Percentiles rank a stretch among this genome's conserved stretches.
phyloP scores from a whole-genome alignment of 2,113 vertebrate species.

The Python bivittatus region DNA sequence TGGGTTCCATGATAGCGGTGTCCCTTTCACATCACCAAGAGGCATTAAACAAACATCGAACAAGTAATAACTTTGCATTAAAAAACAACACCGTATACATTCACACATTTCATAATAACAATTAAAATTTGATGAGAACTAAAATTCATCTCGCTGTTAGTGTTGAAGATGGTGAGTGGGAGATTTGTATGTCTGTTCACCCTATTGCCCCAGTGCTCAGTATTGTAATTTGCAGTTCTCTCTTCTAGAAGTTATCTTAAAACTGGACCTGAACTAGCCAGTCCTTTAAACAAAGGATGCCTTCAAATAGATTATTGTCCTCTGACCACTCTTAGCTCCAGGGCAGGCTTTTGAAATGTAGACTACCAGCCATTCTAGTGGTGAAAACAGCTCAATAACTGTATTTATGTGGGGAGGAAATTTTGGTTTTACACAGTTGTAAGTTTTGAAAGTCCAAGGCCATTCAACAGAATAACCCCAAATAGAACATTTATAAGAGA shows the following conservation, averaged over 20 bases:
- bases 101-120: neutral
- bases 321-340: neutral
- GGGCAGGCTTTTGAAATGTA: neutral
- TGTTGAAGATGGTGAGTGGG: neutral
- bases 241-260: neutral
- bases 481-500: neutral
- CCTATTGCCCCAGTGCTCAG: neutral
- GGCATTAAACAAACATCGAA: neutral
- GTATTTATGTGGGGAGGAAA: neutral
- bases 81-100: neutral
- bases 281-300: neutral
- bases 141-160: neutral
- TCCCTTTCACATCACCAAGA: neutral
- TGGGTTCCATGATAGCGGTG: neutral
- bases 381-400: neutral
- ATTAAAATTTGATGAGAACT: neutral
- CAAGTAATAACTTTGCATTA: neutral
- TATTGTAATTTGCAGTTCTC: neutral
- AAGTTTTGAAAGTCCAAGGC: neutral
- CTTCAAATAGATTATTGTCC: neutral
- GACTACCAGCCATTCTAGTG: neutral
- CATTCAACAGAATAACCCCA: neutral
- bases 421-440: neutral
- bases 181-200: neutral
- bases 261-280: neutral